Evolutionary conservation across 2,888 invertebrate species (phyloP), one percentile per base, ranked within the genome.

Genomic region (Chydorus sphaericus): DNA sequence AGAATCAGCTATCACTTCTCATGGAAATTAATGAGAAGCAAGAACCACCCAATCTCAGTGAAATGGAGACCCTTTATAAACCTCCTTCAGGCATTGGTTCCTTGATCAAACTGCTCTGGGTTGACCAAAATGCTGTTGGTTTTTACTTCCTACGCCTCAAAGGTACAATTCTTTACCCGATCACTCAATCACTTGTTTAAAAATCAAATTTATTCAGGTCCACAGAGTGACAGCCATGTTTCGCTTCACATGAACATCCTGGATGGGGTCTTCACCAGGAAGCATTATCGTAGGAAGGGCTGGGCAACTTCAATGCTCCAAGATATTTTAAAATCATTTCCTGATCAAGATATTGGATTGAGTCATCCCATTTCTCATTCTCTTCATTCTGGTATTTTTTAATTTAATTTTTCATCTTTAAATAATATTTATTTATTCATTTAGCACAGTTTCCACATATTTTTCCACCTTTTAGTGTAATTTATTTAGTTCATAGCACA

Each of bases 241-340:
- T 37, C 33, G 8, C 23, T 55, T 31, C 14, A 55, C 20, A 67
- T 71, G 68, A 62, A 66, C 16, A 68, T 68, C 3, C 52, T 71
- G 18, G 71, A 71, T 58, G 68, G 70, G 3, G 67, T 69, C 29
- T 71, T 70, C 55, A 66, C 71, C 18, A 63, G 66, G 28, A 62
- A 63, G 50, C 58, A 63, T 39, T 62, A 65, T 54, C 63, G 71
- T 57, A 63, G 67, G 50, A 62, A 62, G 57, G 70, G 71, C 16
- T 64, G 66, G 54, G 71, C 67, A 20, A 61, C 59, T 30, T 63
- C 63, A 54, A 66, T 70, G 48, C 50, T 71, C 23, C 57, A 62
- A 37, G 68, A 70, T 55, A 57, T 70, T 20, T 58, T 66, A 3
- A 39, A 57, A 2, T 63, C 62, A 60, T 44, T 44, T 23, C 63